Evolutionary conservation across 2,888 invertebrate genomes (phyloP).

Genomic region (Microctonus aethiopoides): DNA sequence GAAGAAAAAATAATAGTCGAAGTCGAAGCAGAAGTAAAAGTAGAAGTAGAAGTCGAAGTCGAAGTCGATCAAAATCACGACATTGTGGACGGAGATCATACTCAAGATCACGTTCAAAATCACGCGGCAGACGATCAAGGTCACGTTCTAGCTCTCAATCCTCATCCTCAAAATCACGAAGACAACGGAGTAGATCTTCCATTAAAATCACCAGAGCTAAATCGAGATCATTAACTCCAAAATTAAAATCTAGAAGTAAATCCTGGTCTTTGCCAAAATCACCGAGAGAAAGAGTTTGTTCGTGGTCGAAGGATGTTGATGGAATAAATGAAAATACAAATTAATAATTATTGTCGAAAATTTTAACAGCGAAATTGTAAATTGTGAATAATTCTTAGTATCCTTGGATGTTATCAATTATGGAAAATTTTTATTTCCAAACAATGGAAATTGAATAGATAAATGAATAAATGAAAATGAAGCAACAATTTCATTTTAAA

Average conservation of each 20-base stretch:
- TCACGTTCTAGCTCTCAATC: slow-evolving; percentile 53
- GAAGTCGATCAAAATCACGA: neutral
- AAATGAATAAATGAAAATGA: neutral
- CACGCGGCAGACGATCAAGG: slow-evolving; percentile 44
- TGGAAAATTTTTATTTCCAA: neutral
- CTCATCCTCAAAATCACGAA: slow-evolving; percentile 57
- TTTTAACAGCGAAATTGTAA: slow-evolving; percentile 11
- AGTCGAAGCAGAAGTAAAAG: slow-evolving; percentile 37
- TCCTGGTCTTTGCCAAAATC: slow-evolving; percentile 74
- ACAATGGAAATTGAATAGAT: neutral
- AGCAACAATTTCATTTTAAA: neutral
- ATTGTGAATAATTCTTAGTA: slow-evolving; percentile 4
- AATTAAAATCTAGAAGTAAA: slow-evolving; percentile 67
- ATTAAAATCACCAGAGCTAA: slow-evolving; percentile 57
- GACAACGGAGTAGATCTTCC: slow-evolving; percentile 49
- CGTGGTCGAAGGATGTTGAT: slow-evolving; percentile 69
- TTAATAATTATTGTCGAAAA: slow-evolving; percentile 3
- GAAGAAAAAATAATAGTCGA: slow-evolving; percentile 41
- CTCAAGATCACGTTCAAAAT: slow-evolving; percentile 20
- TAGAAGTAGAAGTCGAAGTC: slow-evolving; percentile 19
- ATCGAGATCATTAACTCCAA: slow-evolving; percentile 50
- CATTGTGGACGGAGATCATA: neutral
- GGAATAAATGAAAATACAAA: slow-evolving; percentile 22
- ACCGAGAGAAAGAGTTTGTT: slow-evolving; percentile 62
- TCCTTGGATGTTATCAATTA: neutral